These are phyloP conservation scores for Leucoraja erinaceus DNA, from an alignment of 2,113 vertebrate genomes.

Conservation along the genomic window DNA sequence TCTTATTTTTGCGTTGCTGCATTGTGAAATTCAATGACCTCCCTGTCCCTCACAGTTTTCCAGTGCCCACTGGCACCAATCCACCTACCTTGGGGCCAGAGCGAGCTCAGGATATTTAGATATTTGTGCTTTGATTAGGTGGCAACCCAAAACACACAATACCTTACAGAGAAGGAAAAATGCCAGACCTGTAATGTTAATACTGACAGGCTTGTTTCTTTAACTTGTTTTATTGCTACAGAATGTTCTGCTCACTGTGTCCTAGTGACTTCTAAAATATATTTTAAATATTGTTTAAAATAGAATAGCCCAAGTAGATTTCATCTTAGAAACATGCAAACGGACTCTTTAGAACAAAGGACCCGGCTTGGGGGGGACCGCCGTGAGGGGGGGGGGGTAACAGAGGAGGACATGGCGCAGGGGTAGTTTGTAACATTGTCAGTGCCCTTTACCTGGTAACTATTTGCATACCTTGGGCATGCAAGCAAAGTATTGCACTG, in stretches of 20 bases:
- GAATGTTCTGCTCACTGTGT: constrained; percentile 29
- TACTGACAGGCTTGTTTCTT: not conserved
- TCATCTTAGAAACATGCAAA: not conserved
- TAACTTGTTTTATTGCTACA: constrained; percentile 6
- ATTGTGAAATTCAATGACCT: not conserved
- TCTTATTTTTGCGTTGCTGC: too few species aligned
- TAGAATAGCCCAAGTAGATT: not conserved
- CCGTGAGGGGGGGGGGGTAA: too few species aligned
- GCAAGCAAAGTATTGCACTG: too few species aligned
- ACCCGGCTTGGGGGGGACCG: too few species aligned
- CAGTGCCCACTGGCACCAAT: not conserved
- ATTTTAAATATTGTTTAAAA: not conserved
- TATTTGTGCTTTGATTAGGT: not conserved
- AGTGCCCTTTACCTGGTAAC: too few species aligned
- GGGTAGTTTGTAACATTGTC: too few species aligned
- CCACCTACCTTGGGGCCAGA: not conserved
- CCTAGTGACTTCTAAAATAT: not conserved
- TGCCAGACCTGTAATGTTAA: not conserved
- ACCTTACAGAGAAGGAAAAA: constrained; percentile 3
- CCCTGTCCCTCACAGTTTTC: not conserved
- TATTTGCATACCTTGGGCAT: too few species aligned
- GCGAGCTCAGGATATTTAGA: not conserved
- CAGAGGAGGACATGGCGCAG: too few species aligned
- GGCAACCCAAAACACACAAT: not conserved
- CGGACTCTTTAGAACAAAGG: too few species aligned